These are phyloP conservation scores for Phainopepla nitens DNA, from an alignment of 2,113 vertebrate species.

Conservation along the genomic window DNA sequence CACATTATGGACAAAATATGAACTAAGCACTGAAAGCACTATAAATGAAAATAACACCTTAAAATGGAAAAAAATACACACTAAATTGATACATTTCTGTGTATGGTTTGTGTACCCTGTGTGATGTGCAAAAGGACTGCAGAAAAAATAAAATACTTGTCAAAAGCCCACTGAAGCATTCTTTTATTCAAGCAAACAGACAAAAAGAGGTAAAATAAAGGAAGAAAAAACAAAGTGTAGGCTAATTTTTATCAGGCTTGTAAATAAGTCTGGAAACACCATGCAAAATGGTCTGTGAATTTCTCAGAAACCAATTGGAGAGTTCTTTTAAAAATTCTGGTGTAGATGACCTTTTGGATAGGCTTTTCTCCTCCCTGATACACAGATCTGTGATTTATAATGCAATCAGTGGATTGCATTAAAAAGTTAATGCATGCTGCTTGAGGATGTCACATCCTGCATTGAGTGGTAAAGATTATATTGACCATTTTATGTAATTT, in stretches of 20 bases:
- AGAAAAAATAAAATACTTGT: not conserved
- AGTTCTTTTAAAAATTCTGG: not conserved
- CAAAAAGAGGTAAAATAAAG: not conserved
- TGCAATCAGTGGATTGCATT: slow-evolving; percentile 24
- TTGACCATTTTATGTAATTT: slow-evolving; percentile 32
- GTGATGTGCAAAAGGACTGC: not conserved
- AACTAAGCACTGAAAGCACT: not conserved
- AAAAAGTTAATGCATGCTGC: slow-evolving; percentile 12
- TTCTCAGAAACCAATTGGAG: not conserved
- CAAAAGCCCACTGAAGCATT: not conserved
- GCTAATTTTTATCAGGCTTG: not conserved
- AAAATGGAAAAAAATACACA: not conserved
- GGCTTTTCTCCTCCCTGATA: not conserved
- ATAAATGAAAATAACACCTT: not conserved
- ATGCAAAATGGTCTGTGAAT: not conserved
- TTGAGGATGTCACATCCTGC: slow-evolving; percentile 26
- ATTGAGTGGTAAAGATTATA: slow-evolving; percentile 10
- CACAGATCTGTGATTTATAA: slow-evolving; percentile 50
- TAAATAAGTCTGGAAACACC: not conserved
- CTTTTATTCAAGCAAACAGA: not conserved
- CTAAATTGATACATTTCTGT: not conserved
- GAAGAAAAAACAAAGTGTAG: not conserved
- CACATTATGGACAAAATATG: not conserved
- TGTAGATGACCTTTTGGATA: slow-evolving; percentile 20
- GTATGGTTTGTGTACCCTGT: not conserved